Percentiles rank a stretch among this genome's conserved stretches.
Evolutionary conservation across 2,888 invertebrate species (phyloP).

Genomic region (Tenthredo distinguenda): DNA sequence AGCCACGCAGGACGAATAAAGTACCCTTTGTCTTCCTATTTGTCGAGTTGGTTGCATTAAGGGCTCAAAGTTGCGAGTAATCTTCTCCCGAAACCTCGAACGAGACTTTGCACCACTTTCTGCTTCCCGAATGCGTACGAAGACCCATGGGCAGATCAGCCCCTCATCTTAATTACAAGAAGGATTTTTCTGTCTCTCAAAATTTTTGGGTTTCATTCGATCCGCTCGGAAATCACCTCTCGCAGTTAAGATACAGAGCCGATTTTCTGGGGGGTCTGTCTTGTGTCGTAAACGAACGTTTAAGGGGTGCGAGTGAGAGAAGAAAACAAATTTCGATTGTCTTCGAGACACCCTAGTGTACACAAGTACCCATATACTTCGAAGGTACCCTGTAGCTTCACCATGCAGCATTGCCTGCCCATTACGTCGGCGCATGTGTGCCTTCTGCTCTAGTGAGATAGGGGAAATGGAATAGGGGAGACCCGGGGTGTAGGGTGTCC

Average conservation of each 20-base stretch:
- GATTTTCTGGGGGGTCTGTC: too few species aligned
- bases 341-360: neutral
- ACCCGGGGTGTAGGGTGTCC: neutral
- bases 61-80: conserved; percentile 28
- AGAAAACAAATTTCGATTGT: too few species aligned
- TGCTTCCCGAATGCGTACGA: too few species aligned
- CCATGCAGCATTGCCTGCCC: neutral
- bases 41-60: neutral
- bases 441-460: conserved; percentile 13
- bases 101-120: conserved; percentile 3
- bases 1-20: neutral
- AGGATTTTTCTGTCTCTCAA: too few species aligned
- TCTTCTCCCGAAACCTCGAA: conserved; percentile 9
- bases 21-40: conserved; percentile 33
- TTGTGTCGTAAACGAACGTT: too few species aligned
- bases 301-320: too few species aligned
- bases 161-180: too few species aligned
- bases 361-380: neutral
- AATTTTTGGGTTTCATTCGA: too few species aligned
- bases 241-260: too few species aligned
- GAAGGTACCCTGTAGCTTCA: neutral
- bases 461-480: conserved; percentile 4
- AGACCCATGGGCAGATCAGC: too few species aligned
- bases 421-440: conserved; percentile 26
- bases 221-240: too few species aligned